A percentile compares a stretch with the other conserved stretches of the same genome.
These are phyloP conservation scores for Mesorhabditis sp. DNA, from an alignment of 2,888 invertebrate species.

Conservation along the genomic window DNA sequence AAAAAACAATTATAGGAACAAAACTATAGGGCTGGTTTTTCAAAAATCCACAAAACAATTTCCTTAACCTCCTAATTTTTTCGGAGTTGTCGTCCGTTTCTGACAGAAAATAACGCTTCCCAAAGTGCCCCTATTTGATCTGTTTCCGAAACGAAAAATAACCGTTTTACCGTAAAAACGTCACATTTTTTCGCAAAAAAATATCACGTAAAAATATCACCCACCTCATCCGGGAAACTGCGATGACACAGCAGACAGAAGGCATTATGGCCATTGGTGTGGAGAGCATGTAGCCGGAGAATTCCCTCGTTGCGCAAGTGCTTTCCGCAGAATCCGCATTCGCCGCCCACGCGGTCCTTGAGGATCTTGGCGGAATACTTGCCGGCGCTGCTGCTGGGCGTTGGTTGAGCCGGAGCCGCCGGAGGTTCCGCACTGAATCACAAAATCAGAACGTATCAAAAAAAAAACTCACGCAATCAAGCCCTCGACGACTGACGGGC, in stretches of 20 bases:
- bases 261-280: neutral
- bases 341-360: neutral
- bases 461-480: no score
- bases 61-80: neutral
- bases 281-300: neutral
- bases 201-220: neutral
- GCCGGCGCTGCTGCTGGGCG: no score
- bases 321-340: neutral
- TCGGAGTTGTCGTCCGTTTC: no score
- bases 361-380: no score
- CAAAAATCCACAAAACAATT: neutral
- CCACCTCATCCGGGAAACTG: constrained; percentile 5
- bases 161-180: no score
- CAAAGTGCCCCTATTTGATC: neutral
- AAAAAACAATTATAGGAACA: neutral
- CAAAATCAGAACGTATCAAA: no score
- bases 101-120: no score
- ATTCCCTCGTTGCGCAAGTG: neutral
- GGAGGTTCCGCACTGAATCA: no score
- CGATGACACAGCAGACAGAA: neutral
- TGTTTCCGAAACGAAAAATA: neutral
- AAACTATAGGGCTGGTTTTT: neutral
- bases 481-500: no score
- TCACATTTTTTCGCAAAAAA: no score
- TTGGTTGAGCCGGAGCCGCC: no score